Base-by-base conservation (phyloP, 2,888 invertebrate species). In the Geotrupes spiniger region DNA sequence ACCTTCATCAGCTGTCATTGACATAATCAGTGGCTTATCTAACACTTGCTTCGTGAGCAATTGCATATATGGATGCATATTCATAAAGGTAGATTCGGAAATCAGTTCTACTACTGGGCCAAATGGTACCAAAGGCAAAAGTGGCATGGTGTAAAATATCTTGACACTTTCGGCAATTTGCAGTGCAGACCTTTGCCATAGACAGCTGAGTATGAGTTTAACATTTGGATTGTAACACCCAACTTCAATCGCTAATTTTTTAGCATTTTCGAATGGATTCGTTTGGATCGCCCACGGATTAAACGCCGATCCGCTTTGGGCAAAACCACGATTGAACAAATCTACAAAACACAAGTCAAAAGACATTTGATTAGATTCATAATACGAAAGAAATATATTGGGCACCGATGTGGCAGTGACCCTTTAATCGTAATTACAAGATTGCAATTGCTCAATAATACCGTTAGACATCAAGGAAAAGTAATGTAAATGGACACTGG, bases 1-100 rank as follows among this genome's bases (percentile, higher is more conserved):
- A 47, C 88, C 88, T 66, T 89, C 89, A 46, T 87, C 82, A n/a
- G 81, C 79, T 0, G 82, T 80, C 40, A 84, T 78, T 3, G 82
- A 80, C 0, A 80, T 76, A 41, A 89, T 75, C 77, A 87, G 84
- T 0, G 89, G 89, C 4, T 84, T 64, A 50, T 83, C 78, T n/a
- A 80, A 75, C 58, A 82, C 80, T 25, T 77, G 72, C 0, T 85
- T 85, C 4, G 75, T 72, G 39, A 66, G 73, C 1, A 87, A 74
- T 0, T 84, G 76, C 29, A 78, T 77, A 56, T 77, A 77, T 0
- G 89, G 89, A 40, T 81, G 75, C 46, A 82, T 77, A 1, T 76
- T 74, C 1, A 90, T 70, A 71, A 89, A 89, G 0, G 84, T 77
- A 70, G 63, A 41, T 69, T 72, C 42, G 4, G 47, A 17, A 10